Base-by-base conservation (phyloP, 2,797 vertebrate genomes). In the Bryconaethiops microstoma region DNA sequence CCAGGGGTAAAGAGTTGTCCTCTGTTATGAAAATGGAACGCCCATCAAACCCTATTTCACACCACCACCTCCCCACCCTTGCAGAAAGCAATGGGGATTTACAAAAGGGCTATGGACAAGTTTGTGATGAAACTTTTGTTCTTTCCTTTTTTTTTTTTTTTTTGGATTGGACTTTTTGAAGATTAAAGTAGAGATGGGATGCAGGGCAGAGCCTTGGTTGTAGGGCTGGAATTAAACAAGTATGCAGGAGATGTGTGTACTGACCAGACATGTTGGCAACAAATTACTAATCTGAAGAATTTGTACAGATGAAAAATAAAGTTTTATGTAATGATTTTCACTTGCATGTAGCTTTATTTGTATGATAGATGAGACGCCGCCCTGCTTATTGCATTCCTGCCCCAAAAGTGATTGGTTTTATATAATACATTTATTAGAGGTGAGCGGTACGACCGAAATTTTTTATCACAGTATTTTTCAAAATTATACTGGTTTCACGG, bases 241-340 rank as follows among this genome's bases (percentile, higher is more conserved):
- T 23, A 23, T 48, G 21, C 45, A 70, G 45, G 82, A 89, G 81
- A 79, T 86, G 88, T 82, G 82, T 84, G 82, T 93, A 88, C 89
- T 83, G 29, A 29, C 29, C 29, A 29, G 89, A 89, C 91, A 91
- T 91, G 91, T 90, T 86, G 91, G 89, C 94, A 93, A 91, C 93
- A 93, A 70, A 92, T 91, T 91, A 94, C 91, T 93, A 93, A 96
- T 94, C 95, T 93, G 91, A 95, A 88, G 90, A 88, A 94, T 91
- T 96, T 98, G 96, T 97, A 96, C 93, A 96, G 94, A 92, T 92
- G 25, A 86, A 94, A 91, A 85, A 88, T 93, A 95, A 96, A 97
- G 85, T 82, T 91, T 96, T 95, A 93, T 93, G 85, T 87, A 84
- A 88, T 91, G 88, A 19, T 80, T 88, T 90, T 86, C 45, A 23